Conservation (phyloP, 1,140 invertebrate species). For the Pararge aegeria region DNA sequence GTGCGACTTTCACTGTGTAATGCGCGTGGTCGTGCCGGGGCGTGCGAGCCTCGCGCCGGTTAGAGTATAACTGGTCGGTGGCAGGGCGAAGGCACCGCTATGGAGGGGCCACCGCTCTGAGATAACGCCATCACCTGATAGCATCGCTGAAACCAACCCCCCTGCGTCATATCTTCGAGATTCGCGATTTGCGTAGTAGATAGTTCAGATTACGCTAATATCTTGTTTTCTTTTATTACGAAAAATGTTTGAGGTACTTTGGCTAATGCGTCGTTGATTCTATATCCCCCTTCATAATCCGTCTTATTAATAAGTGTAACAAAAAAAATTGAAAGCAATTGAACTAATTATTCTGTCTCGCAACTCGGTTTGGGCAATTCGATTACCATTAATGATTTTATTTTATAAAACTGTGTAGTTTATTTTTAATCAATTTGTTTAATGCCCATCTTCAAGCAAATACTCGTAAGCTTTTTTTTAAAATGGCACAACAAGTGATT, state of each 20-base stretch:
- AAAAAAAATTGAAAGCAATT: no score
- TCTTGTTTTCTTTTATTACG: background rate
- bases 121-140: slow-evolving; percentile 42
- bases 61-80: slow-evolving; percentile 53
- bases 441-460: no score
- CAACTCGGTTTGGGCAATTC: no score
- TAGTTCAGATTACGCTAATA: background rate
- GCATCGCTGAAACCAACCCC: slow-evolving; percentile 51
- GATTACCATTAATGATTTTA: no score
- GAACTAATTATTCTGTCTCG: no score
- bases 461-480: no score
- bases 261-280: background rate
- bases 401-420: no score
- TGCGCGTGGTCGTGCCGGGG: slow-evolving; percentile 47
- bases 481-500: no score
- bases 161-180: slow-evolving; percentile 16
- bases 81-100: slow-evolving; percentile 25
- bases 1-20: slow-evolving; percentile 68
- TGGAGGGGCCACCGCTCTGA: slow-evolving; percentile 42
- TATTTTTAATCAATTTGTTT: no score
- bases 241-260: background rate
- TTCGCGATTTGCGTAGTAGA: slow-evolving; percentile 1
- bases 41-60: slow-evolving; percentile 63
- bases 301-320: no score
- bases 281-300: no score